phyloP scores from a whole-genome alignment of 2,888 invertebrate genomes.

The Gibbula magus region DNA sequence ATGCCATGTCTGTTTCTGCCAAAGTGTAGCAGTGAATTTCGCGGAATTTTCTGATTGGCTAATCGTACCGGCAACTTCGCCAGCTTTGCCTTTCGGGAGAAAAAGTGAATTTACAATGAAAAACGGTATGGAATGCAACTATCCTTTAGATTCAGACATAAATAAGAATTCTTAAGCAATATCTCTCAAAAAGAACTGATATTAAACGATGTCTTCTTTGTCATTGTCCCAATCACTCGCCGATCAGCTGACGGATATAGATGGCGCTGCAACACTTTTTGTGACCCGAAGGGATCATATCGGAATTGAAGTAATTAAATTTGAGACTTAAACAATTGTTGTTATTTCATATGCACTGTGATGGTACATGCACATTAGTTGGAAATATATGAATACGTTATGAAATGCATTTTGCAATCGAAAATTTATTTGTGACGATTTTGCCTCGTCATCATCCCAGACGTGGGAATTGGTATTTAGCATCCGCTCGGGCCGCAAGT shows the following conservation, averaged over 20 bases:
- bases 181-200: not conserved
- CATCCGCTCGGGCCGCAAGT: conserved; percentile 14
- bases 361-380: not conserved
- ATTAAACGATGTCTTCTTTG: conserved; percentile 35
- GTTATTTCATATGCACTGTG: not conserved
- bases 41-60: conserved; percentile 50
- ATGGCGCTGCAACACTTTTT: conserved; percentile 53
- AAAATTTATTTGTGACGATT: not conserved
- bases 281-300: conserved; percentile 37
- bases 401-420: not conserved
- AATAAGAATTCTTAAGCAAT: not conserved
- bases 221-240: conserved; percentile 49
- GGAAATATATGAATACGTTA: not conserved
- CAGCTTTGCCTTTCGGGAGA: conserved; percentile 21
- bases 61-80: conserved; percentile 50
- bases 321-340: not conserved
- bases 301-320: conserved; percentile 25
- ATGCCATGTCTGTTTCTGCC: conserved; percentile 60
- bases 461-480: not conserved
- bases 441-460: not conserved
- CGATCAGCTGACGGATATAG: conserved; percentile 72
- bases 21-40: conserved; percentile 29
- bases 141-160: not conserved
- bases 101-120: conserved; percentile 34
- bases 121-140: conserved; percentile 18